Percentiles rank a stretch among this genome's conserved stretches.
phyloP scores from a whole-genome alignment of 1,140 invertebrate species.

The Hylaeus volcanicus region DNA sequence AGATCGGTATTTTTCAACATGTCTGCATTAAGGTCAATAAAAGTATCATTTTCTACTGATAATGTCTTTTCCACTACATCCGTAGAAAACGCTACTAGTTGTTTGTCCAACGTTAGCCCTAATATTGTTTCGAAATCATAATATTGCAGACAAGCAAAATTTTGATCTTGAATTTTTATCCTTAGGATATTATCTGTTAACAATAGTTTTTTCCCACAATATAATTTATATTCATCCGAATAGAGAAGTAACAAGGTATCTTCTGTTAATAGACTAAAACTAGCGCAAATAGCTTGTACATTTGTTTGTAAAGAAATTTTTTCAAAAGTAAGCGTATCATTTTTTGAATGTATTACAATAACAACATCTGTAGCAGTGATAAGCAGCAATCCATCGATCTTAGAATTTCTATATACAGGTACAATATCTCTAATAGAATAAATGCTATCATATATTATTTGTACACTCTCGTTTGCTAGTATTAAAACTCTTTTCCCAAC shows the following conservation, averaged over 20 bases:
- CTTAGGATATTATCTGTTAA: slow-evolving; percentile 28
- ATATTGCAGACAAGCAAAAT: slow-evolving; percentile 53
- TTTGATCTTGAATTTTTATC: slow-evolving; percentile 47
- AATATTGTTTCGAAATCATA: slow-evolving; percentile 57
- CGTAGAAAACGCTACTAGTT: slow-evolving; percentile 53
- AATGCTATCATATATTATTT: slow-evolving; percentile 62
- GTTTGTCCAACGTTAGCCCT: slow-evolving; percentile 51
- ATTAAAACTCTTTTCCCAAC: slow-evolving; percentile 59
- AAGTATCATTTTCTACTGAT: slow-evolving; percentile 24
- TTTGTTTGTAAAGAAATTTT: slow-evolving; percentile 58
- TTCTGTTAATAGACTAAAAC: slow-evolving; percentile 44
- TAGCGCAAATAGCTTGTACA: slow-evolving; percentile 54
- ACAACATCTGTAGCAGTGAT: slow-evolving; percentile 55
- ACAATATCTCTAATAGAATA: slow-evolving; percentile 59
- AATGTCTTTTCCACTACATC: slow-evolving; percentile 47
- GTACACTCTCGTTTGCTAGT: slow-evolving; percentile 31
- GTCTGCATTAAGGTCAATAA: slow-evolving; percentile 47
- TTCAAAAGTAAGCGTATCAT: slow-evolving; percentile 59
- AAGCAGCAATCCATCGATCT: slow-evolving; percentile 62
- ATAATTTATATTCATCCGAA: slow-evolving; percentile 53
- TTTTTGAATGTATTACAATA: slow-evolving; percentile 58
- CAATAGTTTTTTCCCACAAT: slow-evolving; percentile 61
- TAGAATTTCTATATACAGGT: slow-evolving; percentile 55
- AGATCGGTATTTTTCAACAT: slow-evolving; percentile 66
- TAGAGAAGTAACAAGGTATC: slow-evolving; percentile 67